These are phyloP conservation scores for Crossaster papposus DNA, from an alignment of 53 echinoderm and acorn worm species.

Conservation along the genomic window DNA sequence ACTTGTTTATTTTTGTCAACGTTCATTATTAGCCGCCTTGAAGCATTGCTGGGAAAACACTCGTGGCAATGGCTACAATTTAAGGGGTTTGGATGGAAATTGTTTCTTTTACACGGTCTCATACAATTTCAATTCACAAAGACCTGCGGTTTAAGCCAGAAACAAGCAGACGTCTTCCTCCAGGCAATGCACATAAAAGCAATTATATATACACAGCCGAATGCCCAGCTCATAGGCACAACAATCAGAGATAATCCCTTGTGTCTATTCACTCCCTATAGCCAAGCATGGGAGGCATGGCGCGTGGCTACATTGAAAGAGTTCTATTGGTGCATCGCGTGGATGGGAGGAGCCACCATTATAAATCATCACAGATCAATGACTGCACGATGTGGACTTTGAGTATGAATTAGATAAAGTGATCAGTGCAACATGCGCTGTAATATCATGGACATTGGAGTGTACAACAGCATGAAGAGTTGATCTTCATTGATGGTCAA, in stretches of 20 bases:
- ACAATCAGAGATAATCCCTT: slow-evolving; percentile 38
- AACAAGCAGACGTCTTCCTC: not conserved
- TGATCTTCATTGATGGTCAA: no score
- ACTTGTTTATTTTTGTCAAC: slow-evolving; percentile 36
- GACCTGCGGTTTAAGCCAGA: not conserved
- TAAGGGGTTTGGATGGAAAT: not conserved
- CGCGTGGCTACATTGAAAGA: slow-evolving; percentile 36
- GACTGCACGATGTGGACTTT: slow-evolving; percentile 39
- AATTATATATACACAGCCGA: not conserved
- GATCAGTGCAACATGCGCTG: not conserved
- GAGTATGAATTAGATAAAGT: slow-evolving; percentile 21
- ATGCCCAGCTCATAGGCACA: slow-evolving; percentile 7
- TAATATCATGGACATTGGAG: not conserved
- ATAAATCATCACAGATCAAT: slow-evolving; percentile 43
- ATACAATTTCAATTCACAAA: not conserved
- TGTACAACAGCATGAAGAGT: not conserved
- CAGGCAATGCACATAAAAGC: slow-evolving; percentile 13
- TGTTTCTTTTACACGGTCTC: no score
- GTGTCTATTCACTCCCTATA: not conserved
- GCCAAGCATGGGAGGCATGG: not conserved
- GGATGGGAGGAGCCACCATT: slow-evolving; percentile 47
- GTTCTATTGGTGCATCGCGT: slow-evolving; percentile 39
- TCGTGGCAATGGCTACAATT: not conserved
- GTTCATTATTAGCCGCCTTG: slow-evolving; percentile 14
- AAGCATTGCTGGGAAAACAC: not conserved